phyloP scores from a whole-genome alignment of 2,113 vertebrate genomes.

The Collichthys lucidus region DNA sequence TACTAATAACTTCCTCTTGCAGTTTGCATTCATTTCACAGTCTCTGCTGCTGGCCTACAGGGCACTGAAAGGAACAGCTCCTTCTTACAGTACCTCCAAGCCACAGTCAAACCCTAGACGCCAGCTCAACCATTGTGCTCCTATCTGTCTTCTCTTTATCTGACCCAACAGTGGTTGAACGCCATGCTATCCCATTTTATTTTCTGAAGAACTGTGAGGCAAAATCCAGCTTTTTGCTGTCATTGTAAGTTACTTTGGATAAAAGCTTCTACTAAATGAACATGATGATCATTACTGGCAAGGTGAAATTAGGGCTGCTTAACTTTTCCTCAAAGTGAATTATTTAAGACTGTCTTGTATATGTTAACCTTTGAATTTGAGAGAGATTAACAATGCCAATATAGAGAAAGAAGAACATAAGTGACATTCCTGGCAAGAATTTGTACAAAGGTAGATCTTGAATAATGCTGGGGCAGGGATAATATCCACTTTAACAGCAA shows the following conservation, averaged over 20 bases:
- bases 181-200: not conserved
- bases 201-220: slow-evolving; percentile 1
- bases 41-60: not conserved
- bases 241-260: not conserved
- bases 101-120: not conserved
- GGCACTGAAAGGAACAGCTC: not conserved
- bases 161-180: not conserved
- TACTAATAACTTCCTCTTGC: not conserved
- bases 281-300: not conserved
- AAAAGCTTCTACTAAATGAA: not conserved
- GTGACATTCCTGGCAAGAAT: slow-evolving; percentile 10
- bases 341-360: not conserved
- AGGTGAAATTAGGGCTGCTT: not conserved
- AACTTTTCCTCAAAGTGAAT: not conserved
- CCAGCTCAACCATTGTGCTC: slow-evolving; percentile 2
- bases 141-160: not conserved
- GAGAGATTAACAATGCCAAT: slow-evolving; percentile 18
- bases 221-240: not conserved
- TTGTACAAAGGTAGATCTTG: not conserved
- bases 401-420: not conserved
- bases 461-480: slow-evolving; percentile 5
- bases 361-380: slow-evolving; percentile 2
- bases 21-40: slow-evolving; percentile 8
- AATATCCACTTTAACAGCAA: slow-evolving; percentile 33
- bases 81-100: not conserved